These are phyloP conservation scores for Catocala nupta DNA, from an alignment of 2,888 invertebrate genomes.

Conservation along the genomic window DNA sequence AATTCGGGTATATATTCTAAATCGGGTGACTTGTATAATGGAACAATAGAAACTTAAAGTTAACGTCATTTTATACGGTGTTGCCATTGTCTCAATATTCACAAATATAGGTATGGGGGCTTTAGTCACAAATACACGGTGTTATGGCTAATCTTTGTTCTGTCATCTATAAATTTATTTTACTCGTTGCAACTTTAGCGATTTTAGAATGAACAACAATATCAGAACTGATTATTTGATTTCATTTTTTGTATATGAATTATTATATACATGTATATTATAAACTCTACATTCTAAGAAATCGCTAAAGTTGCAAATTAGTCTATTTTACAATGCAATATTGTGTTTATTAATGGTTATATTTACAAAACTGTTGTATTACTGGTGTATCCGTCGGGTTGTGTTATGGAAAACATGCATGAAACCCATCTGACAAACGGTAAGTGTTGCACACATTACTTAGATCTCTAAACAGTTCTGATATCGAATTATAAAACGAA, in stretches of 20 bases:
- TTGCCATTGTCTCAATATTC: constrained; percentile 79
- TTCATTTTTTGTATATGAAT: too few species aligned
- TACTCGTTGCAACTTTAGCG: constrained; percentile 54
- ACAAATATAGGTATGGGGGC: constrained; percentile 80
- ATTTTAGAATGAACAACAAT: constrained; percentile 13
- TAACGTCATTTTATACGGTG: constrained; percentile 80
- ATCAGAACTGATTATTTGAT: too few species aligned
- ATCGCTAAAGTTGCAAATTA: constrained; percentile 39
- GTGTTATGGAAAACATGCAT: constrained; percentile 84
- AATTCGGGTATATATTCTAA: constrained; percentile 53
- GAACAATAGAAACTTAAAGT: constrained; percentile 55
- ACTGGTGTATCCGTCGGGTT: constrained; percentile 77
- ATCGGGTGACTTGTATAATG: constrained; percentile 65
- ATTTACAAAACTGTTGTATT: constrained; percentile 66
- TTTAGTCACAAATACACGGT: constrained; percentile 82
- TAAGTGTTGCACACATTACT: constrained; percentile 68
- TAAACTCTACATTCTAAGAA: background rate
- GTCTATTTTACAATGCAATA: constrained; percentile 58
- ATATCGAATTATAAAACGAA: constrained; percentile 35
- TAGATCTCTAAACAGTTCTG: constrained; percentile 50
- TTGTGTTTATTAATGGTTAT: constrained; percentile 71
- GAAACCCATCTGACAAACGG: constrained; percentile 62
- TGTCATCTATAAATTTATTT: constrained; percentile 71
- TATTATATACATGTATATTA: too few species aligned
- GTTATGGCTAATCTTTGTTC: constrained; percentile 84